Conservation (phyloP, 2,113 vertebrate genomes). For the Embiotoca jacksoni region DNA sequence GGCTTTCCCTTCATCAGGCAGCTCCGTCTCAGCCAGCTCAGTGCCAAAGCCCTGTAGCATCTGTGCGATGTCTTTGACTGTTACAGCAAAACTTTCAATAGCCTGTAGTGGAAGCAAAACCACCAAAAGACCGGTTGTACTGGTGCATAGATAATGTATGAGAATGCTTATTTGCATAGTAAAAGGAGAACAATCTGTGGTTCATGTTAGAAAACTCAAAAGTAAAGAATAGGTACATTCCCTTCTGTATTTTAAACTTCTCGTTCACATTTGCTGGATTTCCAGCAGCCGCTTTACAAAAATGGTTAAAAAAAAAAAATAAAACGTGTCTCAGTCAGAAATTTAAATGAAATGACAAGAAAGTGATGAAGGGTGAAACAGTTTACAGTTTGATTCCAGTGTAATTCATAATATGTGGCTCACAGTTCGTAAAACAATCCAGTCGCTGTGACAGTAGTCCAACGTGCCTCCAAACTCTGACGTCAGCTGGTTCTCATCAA, state of each 20-base stretch:
- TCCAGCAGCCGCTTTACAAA: neutral
- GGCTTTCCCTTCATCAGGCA: constrained; percentile 87
- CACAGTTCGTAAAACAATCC: constrained; percentile 97
- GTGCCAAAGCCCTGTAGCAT: constrained; percentile 95
- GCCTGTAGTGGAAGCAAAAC: constrained; percentile 83
- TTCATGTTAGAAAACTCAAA: no score
- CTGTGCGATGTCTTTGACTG: constrained; percentile 97
- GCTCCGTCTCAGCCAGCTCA: constrained; percentile 91
- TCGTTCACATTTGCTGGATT: neutral
- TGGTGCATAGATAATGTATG: neutral
- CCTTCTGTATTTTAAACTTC: neutral
- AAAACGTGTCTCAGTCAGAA: neutral
- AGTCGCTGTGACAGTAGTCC: constrained; percentile 96
- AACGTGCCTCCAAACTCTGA: constrained; percentile 96
- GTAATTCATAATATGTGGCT: constrained; percentile 25
- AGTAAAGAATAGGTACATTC: neutral
- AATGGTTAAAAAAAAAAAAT: neutral
- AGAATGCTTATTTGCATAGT: neutral
- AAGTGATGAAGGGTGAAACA: rapidly evolving
- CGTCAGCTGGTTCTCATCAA: constrained; percentile 95
- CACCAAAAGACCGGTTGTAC: neutral
- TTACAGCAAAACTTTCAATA: constrained; percentile 97
- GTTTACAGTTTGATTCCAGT: neutral
- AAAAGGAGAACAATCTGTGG: neutral
- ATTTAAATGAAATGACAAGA: neutral